These are phyloP conservation scores for Chaetops frenatus DNA, from an alignment of 2,113 vertebrate genomes.

Conservation along the genomic window DNA sequence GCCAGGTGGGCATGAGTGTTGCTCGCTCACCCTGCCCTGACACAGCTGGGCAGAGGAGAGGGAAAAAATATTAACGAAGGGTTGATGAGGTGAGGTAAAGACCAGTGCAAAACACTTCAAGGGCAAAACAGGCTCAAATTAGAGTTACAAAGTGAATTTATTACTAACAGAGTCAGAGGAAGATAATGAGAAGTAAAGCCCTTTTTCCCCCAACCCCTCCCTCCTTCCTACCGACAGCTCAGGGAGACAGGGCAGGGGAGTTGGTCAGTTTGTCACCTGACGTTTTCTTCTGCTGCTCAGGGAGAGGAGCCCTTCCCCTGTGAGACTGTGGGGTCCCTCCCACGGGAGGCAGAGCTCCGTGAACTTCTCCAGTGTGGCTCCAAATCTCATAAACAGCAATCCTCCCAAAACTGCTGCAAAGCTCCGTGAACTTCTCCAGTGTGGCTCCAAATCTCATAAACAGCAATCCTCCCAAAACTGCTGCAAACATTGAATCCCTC, in stretches of 20 bases:
- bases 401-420: background rate
- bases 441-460: too few species aligned
- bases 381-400: fast-evolving
- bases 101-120: background rate
- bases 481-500: too few species aligned
- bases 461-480: too few species aligned
- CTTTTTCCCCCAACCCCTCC: background rate
- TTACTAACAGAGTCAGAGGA: background rate
- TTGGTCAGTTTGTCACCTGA: too few species aligned
- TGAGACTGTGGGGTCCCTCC: fast-evolving
- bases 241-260: background rate
- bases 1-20: background rate
- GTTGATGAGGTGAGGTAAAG: background rate
- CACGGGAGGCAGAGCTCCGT: fast-evolving
- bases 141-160: background rate
- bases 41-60: background rate
- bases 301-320: background rate
- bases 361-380: background rate
- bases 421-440: too few species aligned
- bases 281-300: background rate
- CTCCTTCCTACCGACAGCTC: background rate
- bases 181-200: background rate
- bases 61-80: background rate
- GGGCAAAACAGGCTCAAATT: background rate
- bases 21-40: background rate